These are phyloP conservation scores for Abramis brama DNA, from an alignment of 2,113 vertebrate genomes.

Conservation along the genomic window DNA sequence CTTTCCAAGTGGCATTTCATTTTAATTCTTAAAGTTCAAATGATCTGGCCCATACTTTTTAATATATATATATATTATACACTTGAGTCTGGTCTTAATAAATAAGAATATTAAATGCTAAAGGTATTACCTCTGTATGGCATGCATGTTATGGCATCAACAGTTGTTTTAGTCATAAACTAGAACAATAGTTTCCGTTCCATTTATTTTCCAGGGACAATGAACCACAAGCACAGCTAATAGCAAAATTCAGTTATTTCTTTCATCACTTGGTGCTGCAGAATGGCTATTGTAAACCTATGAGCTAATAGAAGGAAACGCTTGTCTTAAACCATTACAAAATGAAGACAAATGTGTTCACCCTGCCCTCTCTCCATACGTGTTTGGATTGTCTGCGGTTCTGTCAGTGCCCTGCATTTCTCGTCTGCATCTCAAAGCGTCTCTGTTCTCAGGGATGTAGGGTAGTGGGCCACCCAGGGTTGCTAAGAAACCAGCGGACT, in stretches of 20 bases:
- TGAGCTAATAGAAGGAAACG: slow-evolving; percentile 34
- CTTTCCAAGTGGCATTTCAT: not conserved
- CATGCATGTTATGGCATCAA: not conserved
- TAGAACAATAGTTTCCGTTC: not conserved
- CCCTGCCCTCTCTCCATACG: not conserved
- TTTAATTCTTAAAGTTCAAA: not conserved
- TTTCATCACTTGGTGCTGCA: slow-evolving; percentile 20
- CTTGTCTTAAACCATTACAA: slow-evolving; percentile 30
- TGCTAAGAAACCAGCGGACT: slow-evolving; percentile 66
- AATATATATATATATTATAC: not conserved
- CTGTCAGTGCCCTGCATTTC: slow-evolving; percentile 24
- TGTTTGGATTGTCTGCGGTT: slow-evolving; percentile 32
- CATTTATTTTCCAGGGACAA: not conserved
- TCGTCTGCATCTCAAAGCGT: slow-evolving; percentile 51
- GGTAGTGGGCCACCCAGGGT: slow-evolving; percentile 73
- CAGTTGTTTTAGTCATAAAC: slow-evolving; percentile 6
- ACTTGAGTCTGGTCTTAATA: not conserved
- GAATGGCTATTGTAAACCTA: slow-evolving; percentile 40
- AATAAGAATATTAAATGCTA: slow-evolving; percentile 3
- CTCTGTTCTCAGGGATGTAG: slow-evolving; percentile 65
- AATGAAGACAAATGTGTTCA: slow-evolving; percentile 30
- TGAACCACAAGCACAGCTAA: slow-evolving; percentile 30
- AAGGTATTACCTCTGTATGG: not conserved
- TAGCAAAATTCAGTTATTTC: slow-evolving; percentile 25
- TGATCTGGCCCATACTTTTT: not conserved